Percentiles rank a stretch among this genome's conserved stretches.
Evolutionary conservation across 2,888 invertebrate genomes (phyloP).

Genomic region (Neoascia interrupta): DNA sequence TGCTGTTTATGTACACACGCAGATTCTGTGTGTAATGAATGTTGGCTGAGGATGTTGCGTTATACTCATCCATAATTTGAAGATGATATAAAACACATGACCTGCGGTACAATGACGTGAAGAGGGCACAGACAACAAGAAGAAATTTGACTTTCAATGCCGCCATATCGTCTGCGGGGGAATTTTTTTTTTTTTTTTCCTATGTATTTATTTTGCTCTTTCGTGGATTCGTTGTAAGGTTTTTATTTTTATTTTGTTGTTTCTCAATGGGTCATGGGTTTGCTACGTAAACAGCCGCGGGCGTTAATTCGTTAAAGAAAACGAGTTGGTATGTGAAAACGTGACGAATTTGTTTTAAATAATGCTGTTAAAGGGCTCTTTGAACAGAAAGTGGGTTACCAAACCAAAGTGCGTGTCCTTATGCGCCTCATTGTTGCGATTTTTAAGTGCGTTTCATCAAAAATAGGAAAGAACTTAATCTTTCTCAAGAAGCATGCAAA

Average conservation of each 20-base stretch:
- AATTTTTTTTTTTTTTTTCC: constrained; percentile 21
- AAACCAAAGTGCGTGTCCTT: too few species aligned
- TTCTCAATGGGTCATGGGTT: constrained; percentile 27
- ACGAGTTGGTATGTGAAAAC: too few species aligned
- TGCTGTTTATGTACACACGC: constrained; percentile 47
- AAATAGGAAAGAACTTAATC: too few species aligned
- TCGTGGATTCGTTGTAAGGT: background rate
- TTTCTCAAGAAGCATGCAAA: too few species aligned
- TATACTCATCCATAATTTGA: too few species aligned
- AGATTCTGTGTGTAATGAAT: constrained; percentile 14
- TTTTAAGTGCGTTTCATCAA: too few species aligned
- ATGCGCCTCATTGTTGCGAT: too few species aligned
- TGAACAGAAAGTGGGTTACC: too few species aligned
- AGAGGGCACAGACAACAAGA: background rate
- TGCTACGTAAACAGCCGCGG: constrained; percentile 32
- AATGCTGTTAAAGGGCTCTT: too few species aligned
- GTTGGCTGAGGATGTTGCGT: constrained; percentile 17
- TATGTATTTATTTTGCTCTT: background rate
- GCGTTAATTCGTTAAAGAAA: too few species aligned
- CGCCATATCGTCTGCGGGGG: constrained; percentile 30
- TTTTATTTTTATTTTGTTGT: background rate
- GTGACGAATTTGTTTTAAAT: too few species aligned
- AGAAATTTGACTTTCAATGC: constrained; percentile 7
- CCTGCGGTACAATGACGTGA: background rate
- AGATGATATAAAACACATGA: constrained; percentile 6